Percentiles rank a stretch among this genome's conserved stretches.
Conservation (phyloP, 2,113 vertebrate genomes). For the Spea multiplicata region DNA sequence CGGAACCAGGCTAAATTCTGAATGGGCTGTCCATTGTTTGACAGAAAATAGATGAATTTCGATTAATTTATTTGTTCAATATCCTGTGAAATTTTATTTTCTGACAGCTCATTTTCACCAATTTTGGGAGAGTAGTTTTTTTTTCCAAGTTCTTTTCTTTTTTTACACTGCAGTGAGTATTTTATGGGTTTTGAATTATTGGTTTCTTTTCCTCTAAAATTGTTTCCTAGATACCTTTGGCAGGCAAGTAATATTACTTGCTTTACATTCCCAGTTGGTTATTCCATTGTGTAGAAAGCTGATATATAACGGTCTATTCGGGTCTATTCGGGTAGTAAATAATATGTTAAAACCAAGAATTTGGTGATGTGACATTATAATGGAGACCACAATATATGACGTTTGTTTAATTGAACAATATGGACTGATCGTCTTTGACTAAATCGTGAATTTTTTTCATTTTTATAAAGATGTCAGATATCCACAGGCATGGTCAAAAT, state of each 20-base stretch:
- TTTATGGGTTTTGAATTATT: background rate
- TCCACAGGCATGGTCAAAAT: too few relatives aligned
- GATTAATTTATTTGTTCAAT: background rate
- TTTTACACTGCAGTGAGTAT: background rate
- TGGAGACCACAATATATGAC: too few relatives aligned
- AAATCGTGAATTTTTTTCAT: slow-evolving; percentile 4
- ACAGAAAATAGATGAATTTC: background rate
- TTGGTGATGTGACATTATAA: too few relatives aligned
- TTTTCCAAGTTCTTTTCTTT: background rate
- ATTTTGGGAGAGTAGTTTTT: background rate
- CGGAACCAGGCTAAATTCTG: too few relatives aligned
- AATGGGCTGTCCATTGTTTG: too few relatives aligned
- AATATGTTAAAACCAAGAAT: too few relatives aligned
- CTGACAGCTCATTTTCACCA: slow-evolving; percentile 25
- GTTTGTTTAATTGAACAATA: too few relatives aligned
- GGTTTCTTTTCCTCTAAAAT: background rate
- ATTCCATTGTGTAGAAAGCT: background rate
- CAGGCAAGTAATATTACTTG: background rate
- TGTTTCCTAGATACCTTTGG: background rate
- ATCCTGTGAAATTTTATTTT: slow-evolving; percentile 5
- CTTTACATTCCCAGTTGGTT: background rate
- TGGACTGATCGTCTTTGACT: background rate
- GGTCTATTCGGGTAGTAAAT: too few relatives aligned
- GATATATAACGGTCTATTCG: too few relatives aligned
- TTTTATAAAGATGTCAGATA: background rate